A percentile compares a stretch with the other conserved stretches of the same genome.
These are phyloP conservation scores for Poecilia latipinna DNA, from an alignment of 2,113 vertebrate genomes.

Conservation along the genomic window DNA sequence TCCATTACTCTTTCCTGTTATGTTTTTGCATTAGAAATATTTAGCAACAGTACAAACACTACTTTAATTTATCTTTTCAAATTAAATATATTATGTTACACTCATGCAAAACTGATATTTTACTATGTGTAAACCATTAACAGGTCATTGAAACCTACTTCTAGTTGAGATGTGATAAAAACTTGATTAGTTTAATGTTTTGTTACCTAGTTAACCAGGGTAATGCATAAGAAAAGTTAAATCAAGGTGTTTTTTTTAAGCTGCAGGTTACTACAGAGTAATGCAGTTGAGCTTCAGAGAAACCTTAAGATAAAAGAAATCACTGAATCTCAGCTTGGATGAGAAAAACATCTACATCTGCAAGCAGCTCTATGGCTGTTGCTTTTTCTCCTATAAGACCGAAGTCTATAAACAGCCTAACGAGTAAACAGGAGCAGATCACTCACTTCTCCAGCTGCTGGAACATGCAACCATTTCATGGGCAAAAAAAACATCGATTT, in stretches of 20 bases:
- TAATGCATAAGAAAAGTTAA: too few species aligned
- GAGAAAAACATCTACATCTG: constrained; percentile 20
- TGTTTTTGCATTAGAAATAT: too few species aligned
- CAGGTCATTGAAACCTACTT: not conserved
- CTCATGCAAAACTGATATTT: too few species aligned
- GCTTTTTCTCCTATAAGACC: constrained; percentile 25
- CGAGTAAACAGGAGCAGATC: constrained; percentile 36
- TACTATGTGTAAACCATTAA: too few species aligned
- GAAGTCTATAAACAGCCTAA: constrained; percentile 45
- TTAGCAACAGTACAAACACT: too few species aligned
- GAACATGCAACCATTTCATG: constrained; percentile 57
- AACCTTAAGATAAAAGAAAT: not conserved
- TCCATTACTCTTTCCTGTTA: too few species aligned
- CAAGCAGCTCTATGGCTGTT: constrained; percentile 9
- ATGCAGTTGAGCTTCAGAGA: too few species aligned
- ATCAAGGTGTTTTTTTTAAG: too few species aligned
- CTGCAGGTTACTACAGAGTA: too few species aligned
- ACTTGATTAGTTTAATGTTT: not conserved
- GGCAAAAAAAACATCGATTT: constrained; percentile 49
- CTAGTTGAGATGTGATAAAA: not conserved
- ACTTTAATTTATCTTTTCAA: too few species aligned
- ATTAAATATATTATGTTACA: too few species aligned
- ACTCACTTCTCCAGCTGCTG: constrained; percentile 43
- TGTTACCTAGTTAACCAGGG: too few species aligned
- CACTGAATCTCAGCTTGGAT: not conserved